These are phyloP conservation scores for Phymorhynchus buccinoides DNA, from an alignment of 1,140 invertebrate species.

Conservation along the genomic window DNA sequence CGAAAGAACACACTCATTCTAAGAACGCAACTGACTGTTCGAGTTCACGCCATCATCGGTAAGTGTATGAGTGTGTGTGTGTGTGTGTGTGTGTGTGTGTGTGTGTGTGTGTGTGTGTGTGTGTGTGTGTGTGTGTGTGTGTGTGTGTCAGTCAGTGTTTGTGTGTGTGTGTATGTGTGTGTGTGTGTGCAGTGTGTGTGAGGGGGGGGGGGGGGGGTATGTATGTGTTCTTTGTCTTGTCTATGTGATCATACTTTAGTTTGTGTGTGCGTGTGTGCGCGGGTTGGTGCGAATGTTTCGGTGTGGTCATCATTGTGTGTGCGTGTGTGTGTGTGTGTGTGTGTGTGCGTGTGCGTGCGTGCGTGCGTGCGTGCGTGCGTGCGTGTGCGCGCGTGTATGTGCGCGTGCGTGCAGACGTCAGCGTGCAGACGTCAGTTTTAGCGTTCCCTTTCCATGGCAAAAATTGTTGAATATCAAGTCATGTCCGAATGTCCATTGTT, in stretches of 20 bases:
- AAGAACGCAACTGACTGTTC: slow-evolving; percentile 94
- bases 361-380: not conserved
- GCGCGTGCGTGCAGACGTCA: too few species aligned
- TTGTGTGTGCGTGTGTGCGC: not conserved
- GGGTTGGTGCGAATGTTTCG: too few species aligned
- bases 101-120: not conserved
- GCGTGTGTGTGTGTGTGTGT: slow-evolving; percentile 24
- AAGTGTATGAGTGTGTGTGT: not conserved
- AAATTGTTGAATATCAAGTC: too few species aligned
- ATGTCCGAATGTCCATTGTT: too few species aligned
- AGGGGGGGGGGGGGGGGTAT: too few species aligned
- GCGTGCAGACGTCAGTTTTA: too few species aligned
- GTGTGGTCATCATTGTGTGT: too few species aligned
- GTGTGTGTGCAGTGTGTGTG: too few species aligned
- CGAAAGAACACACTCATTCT: slow-evolving; percentile 97
- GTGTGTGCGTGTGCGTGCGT: not conserved
- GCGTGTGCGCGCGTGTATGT: not conserved
- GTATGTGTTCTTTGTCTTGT: too few species aligned
- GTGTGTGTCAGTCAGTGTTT: not conserved
- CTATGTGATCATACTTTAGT: too few species aligned
- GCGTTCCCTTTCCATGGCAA: too few species aligned
- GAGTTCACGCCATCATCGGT: slow-evolving; percentile 96
- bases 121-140: not conserved
- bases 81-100: not conserved
- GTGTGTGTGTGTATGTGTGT: too few species aligned